These are phyloP conservation scores for Cryptoleucopteryx plumbea DNA, from an alignment of 2,113 vertebrate genomes.

Conservation along the genomic window DNA sequence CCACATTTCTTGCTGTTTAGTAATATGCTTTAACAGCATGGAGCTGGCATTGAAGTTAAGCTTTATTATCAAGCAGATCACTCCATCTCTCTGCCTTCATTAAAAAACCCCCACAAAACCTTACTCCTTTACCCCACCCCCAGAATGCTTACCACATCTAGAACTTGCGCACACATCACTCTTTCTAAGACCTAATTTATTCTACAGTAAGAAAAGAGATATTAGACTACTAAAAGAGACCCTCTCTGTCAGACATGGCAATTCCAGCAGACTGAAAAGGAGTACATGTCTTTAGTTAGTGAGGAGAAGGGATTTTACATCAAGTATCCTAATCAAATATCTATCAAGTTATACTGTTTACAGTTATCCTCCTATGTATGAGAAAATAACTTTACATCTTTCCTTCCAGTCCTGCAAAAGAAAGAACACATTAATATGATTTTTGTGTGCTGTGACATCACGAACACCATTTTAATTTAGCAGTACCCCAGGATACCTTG, in stretches of 20 bases:
- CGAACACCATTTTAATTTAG: conserved; percentile 33
- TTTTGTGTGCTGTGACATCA: background rate
- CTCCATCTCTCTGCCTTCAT: conserved; percentile 74
- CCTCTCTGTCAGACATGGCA: background rate
- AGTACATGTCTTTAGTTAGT: background rate
- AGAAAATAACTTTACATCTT: background rate
- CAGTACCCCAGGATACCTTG: conserved; percentile 59
- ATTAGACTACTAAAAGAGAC: background rate
- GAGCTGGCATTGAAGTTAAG: conserved; percentile 79
- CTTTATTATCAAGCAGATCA: conserved; percentile 81
- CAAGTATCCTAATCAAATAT: background rate
- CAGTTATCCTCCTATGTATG: background rate
- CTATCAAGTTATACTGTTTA: background rate
- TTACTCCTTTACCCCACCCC: background rate
- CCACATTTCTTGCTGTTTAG: conserved; percentile 84
- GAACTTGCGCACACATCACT: background rate
- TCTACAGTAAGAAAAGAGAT: conserved; percentile 12
- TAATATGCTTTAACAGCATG: conserved; percentile 84
- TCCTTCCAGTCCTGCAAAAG: background rate
- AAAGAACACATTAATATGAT: background rate
- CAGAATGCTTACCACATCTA: conserved; percentile 52
- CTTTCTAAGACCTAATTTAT: conserved; percentile 53
- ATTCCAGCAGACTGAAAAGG: background rate
- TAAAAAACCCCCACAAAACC: background rate
- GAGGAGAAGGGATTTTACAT: background rate